These are phyloP conservation scores for Nasonovia ribisnigri DNA, from an alignment of 2,888 invertebrate genomes.

Conservation along the genomic window DNA sequence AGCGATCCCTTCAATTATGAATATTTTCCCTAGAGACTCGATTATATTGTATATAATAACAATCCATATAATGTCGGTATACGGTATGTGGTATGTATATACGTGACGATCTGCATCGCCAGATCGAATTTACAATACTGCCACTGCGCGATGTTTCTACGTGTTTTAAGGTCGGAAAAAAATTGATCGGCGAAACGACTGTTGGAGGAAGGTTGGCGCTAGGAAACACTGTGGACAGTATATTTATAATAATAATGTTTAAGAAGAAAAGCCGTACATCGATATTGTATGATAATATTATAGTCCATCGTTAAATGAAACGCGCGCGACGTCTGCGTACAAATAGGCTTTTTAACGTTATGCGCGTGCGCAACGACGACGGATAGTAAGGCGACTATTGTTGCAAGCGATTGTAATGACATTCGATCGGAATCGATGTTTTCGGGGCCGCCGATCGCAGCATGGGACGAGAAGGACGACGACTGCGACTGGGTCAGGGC, in stretches of 20 bases:
- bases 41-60: neutral
- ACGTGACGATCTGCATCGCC: neutral
- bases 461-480: too few species aligned
- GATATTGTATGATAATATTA: neutral
- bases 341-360: slow-evolving; percentile 35
- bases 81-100: neutral
- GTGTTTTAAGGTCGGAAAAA: neutral
- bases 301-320: neutral
- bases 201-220: neutral
- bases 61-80: neutral
- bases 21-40: slow-evolving; percentile 19
- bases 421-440: neutral
- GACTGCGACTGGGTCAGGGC: too few species aligned
- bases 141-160: neutral
- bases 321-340: neutral
- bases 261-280: neutral
- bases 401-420: too few species aligned
- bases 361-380: neutral
- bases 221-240: neutral
- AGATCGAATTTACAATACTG: slow-evolving; percentile 26
- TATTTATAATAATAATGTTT: neutral
- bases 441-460: neutral
- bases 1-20: slow-evolving; percentile 22
- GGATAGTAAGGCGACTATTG: neutral
- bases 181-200: neutral